Percentiles rank a stretch among this genome's conserved stretches.
Evolutionary conservation across 1,140 invertebrate species (phyloP).

Genomic region (Drosophila pseudoobscura): DNA sequence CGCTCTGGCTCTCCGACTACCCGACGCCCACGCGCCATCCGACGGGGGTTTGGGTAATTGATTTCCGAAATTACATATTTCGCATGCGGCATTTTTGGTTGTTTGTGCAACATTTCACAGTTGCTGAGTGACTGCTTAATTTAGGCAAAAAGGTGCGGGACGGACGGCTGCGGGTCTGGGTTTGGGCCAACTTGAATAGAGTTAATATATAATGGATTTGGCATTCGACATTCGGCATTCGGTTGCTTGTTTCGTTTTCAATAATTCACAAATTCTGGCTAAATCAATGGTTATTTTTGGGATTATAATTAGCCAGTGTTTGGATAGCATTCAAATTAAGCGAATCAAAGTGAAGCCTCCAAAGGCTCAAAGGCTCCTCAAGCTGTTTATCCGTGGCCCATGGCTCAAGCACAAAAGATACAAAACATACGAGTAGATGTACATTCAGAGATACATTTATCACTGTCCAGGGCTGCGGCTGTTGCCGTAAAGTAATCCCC

Average conservation of each 20-base stretch:
- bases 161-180: neutral
- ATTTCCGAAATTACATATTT: constrained; percentile 46
- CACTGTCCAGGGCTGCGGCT: neutral
- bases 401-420: neutral
- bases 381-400: too few species aligned
- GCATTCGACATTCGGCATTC: neutral
- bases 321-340: too few species aligned
- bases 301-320: neutral
- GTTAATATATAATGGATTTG: constrained; percentile 15
- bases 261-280: neutral
- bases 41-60: constrained; percentile 45
- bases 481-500: neutral
- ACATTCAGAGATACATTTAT: constrained; percentile 2
- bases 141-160: constrained; percentile 13
- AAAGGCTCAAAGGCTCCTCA: too few species aligned
- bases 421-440: too few species aligned
- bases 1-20: too few species aligned
- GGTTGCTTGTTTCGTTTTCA: neutral
- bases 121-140: constrained; percentile 28
- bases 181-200: neutral
- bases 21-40: too few species aligned
- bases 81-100: constrained; percentile 21
- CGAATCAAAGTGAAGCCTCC: too few species aligned
- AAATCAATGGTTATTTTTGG: neutral
- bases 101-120: constrained; percentile 10